Evolutionary conservation across 2,113 vertebrate species (phyloP).

Genomic region (Daphoenositta chrysoptera): DNA sequence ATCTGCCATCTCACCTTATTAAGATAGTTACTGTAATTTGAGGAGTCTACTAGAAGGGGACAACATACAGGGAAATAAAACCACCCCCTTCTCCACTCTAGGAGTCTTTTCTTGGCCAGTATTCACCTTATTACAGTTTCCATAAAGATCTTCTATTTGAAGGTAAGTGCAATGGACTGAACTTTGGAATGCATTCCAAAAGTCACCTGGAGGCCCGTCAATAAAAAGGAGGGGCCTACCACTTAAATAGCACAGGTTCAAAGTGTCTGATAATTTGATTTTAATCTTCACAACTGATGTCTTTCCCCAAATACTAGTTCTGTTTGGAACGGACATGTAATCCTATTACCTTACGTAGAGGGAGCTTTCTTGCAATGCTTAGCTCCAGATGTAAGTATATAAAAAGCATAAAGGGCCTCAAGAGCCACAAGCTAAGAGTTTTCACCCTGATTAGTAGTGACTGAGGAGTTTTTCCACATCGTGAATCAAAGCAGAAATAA

Average conservation of each 20-base stretch:
- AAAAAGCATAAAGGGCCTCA: background rate
- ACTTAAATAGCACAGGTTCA: background rate
- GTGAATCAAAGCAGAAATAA: background rate
- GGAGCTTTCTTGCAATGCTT: background rate
- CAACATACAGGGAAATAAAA: background rate
- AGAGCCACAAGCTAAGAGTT: background rate
- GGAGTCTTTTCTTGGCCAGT: background rate
- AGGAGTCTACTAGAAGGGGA: background rate
- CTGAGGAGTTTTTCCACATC: background rate
- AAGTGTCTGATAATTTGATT: background rate
- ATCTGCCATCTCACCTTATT: background rate
- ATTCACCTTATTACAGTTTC: background rate
- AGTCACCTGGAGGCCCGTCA: background rate
- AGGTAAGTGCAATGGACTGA: background rate
- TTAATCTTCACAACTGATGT: background rate
- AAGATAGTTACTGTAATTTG: background rate
- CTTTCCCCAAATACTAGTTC: background rate
- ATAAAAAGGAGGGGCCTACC: background rate
- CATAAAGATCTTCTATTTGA: background rate
- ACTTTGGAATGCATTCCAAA: background rate
- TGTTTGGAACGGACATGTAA: background rate
- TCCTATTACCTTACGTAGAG: background rate
- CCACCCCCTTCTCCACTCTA: background rate
- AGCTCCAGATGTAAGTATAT: background rate
- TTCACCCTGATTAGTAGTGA: background rate